These are phyloP conservation scores for Creontiades dilutus DNA, from an alignment of 2,888 invertebrate genomes.

Conservation along the genomic window DNA sequence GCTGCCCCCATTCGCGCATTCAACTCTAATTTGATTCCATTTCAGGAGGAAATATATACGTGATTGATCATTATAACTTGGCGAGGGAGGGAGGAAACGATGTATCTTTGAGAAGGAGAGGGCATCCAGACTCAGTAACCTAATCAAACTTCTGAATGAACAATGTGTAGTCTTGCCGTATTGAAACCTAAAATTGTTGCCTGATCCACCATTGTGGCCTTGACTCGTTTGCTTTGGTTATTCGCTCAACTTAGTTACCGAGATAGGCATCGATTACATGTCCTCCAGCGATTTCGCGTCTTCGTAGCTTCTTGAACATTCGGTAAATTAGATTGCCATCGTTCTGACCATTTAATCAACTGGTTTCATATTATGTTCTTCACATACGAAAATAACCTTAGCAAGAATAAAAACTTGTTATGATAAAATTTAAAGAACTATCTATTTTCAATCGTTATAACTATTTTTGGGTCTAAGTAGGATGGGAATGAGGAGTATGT, in stretches of 20 bases:
- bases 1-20: slow-evolving; percentile 60
- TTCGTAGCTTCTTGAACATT: not conserved
- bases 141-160: slow-evolving; percentile 75
- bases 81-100: slow-evolving; percentile 70
- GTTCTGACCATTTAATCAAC: no score
- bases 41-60: slow-evolving; percentile 73
- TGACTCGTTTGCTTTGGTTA: slow-evolving; percentile 58
- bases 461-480: no score
- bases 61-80: slow-evolving; percentile 75
- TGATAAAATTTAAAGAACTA: no score
- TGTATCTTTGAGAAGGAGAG: slow-evolving; percentile 68
- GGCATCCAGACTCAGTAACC: slow-evolving; percentile 66
- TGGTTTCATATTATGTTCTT: no score
- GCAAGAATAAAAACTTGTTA: no score
- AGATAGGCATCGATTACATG: slow-evolving; percentile 35
- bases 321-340: no score
- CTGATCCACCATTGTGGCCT: slow-evolving; percentile 69
- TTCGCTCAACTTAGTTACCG: slow-evolving; percentile 38
- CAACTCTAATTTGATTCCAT: slow-evolving; percentile 72
- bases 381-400: no score
- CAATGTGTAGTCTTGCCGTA: slow-evolving; percentile 72
- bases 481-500: no score
- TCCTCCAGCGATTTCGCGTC: slow-evolving; percentile 16
- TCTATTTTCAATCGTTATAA: no score
- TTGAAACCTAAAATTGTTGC: slow-evolving; percentile 74